Conservation (phyloP, 2,888 invertebrate species). For the Acanthosepion pharaonis region DNA sequence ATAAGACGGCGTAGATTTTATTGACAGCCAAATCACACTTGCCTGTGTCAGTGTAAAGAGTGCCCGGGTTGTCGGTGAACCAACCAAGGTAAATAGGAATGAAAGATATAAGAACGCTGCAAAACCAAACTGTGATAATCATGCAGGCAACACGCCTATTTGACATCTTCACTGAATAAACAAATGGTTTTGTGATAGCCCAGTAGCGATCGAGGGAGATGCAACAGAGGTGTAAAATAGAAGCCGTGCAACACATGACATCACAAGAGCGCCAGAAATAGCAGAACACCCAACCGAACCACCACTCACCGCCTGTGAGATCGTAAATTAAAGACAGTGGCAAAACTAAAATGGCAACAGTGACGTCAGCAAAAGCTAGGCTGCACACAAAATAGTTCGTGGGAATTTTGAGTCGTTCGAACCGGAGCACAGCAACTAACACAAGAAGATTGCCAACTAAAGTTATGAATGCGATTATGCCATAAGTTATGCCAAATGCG, state of each 20-base stretch:
- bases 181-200: slow-evolving; percentile 70
- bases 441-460: slow-evolving; percentile 70
- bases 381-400: slow-evolving; percentile 70
- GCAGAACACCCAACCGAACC: slow-evolving; percentile 69
- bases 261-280: slow-evolving; percentile 73
- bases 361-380: slow-evolving; percentile 42
- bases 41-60: slow-evolving; percentile 50
- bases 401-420: slow-evolving; percentile 66
- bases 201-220: slow-evolving; percentile 70
- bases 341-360: slow-evolving; percentile 56
- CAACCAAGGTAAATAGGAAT: slow-evolving; percentile 71
- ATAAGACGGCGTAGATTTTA: slow-evolving; percentile 69
- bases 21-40: slow-evolving; percentile 64
- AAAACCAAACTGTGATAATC: slow-evolving; percentile 66
- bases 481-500: slow-evolving; percentile 48
- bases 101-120: slow-evolving; percentile 69
- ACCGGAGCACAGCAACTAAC: slow-evolving; percentile 66
- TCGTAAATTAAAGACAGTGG: slow-evolving; percentile 69
- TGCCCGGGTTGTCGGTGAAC: slow-evolving; percentile 75
- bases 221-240: slow-evolving; percentile 70
- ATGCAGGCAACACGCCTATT: slow-evolving; percentile 59
- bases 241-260: slow-evolving; percentile 73
- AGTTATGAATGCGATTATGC: slow-evolving; percentile 55
- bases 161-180: slow-evolving; percentile 66
- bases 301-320: slow-evolving; percentile 61